A percentile compares a stretch with the other conserved stretches of the same genome.
Evolutionary conservation across 2,888 invertebrate species (phyloP).

Genomic region (Tachina lurida): DNA sequence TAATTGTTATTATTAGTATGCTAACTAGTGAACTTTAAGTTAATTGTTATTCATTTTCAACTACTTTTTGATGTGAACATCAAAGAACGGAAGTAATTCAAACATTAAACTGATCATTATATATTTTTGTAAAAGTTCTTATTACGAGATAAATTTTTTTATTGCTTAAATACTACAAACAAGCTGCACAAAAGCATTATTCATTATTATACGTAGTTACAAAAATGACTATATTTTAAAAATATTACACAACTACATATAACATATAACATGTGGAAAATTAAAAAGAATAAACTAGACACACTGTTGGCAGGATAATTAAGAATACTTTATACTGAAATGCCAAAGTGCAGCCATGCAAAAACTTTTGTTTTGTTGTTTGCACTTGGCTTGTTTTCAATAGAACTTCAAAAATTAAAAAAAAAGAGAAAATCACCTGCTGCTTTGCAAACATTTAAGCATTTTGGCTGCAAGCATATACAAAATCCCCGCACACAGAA

Average conservation of each 20-base stretch:
- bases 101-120: too few species aligned
- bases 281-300: background rate
- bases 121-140: too few species aligned
- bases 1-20: too few species aligned
- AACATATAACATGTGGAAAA: background rate
- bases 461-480: background rate
- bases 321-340: constrained; percentile 42
- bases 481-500: background rate
- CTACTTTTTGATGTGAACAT: too few species aligned
- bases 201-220: too few species aligned
- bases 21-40: too few species aligned
- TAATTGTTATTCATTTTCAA: too few species aligned
- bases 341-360: constrained; percentile 36
- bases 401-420: constrained; percentile 26
- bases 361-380: constrained; percentile 17
- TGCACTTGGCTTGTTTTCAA: constrained; percentile 51
- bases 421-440: background rate
- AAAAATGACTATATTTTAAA: background rate
- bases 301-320: constrained; percentile 53
- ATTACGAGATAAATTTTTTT: too few species aligned
- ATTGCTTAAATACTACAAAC: too few species aligned
- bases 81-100: too few species aligned
- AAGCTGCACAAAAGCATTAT: too few species aligned
- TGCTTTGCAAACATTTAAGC: too few species aligned
- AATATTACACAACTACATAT: background rate